Evolutionary conservation across 2,888 invertebrate genomes (phyloP).

Genomic region (Bombylius discolor): DNA sequence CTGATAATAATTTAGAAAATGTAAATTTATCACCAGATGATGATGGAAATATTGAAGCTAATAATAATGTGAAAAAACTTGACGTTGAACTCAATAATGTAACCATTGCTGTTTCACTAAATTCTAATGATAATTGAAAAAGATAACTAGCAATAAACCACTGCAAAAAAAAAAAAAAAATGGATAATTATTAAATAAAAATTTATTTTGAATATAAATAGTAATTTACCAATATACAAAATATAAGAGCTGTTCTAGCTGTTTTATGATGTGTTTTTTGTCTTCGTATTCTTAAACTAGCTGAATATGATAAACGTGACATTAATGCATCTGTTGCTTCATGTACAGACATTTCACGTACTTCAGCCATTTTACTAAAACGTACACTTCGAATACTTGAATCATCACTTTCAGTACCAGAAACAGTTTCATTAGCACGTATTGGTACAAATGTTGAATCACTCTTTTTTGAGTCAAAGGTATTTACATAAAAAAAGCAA

Average conservation of each 20-base stretch:
- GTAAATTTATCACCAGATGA: conserved; percentile 71
- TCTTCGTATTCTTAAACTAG: conserved; percentile 66
- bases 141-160: conserved; percentile 93
- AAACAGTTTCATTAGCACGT: conserved; percentile 43
- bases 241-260: conserved; percentile 71
- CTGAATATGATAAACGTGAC: conserved; percentile 88
- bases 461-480: conserved; percentile 42
- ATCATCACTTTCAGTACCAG: conserved; percentile 74
- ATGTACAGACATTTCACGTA: conserved; percentile 73
- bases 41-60: conserved; percentile 79
- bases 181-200: neutral
- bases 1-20: conserved; percentile 70
- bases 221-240: conserved; percentile 64
- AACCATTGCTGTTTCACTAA: conserved; percentile 75
- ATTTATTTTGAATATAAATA: neutral
- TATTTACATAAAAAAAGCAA: conserved; percentile 19
- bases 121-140: conserved; percentile 75
- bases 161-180: conserved; percentile 41
- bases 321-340: conserved; percentile 87
- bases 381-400: conserved; percentile 75
- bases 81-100: conserved; percentile 81
- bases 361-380: conserved; percentile 81
- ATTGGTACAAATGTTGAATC: conserved; percentile 88
- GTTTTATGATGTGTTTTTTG: conserved; percentile 48
- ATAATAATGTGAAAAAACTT: conserved; percentile 73